phyloP scores from a whole-genome alignment of 2,797 vertebrate species.

The Allobates femoralis region DNA sequence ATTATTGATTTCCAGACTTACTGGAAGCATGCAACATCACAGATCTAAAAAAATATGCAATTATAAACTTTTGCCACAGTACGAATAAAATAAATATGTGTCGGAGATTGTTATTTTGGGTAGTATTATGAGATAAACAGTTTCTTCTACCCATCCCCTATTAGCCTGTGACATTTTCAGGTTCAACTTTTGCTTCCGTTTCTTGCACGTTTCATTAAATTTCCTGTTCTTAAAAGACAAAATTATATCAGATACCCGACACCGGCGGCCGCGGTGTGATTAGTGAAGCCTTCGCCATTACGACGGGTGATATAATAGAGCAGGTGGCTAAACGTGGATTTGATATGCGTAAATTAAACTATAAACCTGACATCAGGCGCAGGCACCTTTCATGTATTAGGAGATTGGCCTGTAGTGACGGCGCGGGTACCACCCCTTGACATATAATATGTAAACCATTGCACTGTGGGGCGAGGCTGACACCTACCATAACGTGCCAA shows the following conservation, averaged over 20 bases:
- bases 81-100: not conserved
- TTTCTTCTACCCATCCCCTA: not conserved
- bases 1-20: too few species aligned
- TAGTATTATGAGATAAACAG: too few species aligned
- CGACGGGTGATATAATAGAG: not conserved
- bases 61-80: not conserved
- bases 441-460: constrained; percentile 25
- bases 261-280: not conserved
- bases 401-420: constrained; percentile 3
- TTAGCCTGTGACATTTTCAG: not conserved
- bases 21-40: too few species aligned
- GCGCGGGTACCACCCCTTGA: constrained; percentile 1
- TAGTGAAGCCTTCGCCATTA: not conserved
- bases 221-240: not conserved
- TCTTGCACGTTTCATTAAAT: not conserved
- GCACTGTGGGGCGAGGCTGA: not conserved
- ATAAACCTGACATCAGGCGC: constrained; percentile 7
- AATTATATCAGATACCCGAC: not conserved
- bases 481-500: constrained; percentile 28
- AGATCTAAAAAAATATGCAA: not conserved
- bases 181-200: not conserved
- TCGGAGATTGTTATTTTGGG: not conserved
- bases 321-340: not conserved
- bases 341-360: constrained; percentile 3
- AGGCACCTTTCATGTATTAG: constrained; percentile 9